A percentile compares a stretch with the other conserved stretches of the same genome.
Evolutionary conservation across 1,140 invertebrate species (phyloP).

Genomic region (Diorhabda sublineata): DNA sequence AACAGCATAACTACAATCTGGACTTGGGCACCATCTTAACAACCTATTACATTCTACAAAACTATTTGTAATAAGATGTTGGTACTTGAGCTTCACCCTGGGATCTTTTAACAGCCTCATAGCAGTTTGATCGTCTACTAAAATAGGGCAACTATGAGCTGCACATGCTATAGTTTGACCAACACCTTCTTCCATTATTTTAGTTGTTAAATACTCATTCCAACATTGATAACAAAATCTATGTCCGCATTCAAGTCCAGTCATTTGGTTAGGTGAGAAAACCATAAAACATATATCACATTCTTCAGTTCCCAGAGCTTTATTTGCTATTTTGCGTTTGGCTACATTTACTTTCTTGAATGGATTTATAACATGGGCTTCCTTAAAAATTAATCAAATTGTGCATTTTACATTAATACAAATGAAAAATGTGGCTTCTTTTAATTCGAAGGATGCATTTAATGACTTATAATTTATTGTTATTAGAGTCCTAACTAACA

Average conservation of each 20-base stretch:
- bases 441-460: too few species aligned
- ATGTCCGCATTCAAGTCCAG: slow-evolving; percentile 68
- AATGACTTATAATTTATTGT: too few species aligned
- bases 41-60: slow-evolving; percentile 73
- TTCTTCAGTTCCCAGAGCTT: slow-evolving; percentile 61
- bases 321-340: slow-evolving; percentile 37
- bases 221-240: slow-evolving; percentile 65
- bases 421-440: too few species aligned
- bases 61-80: slow-evolving; percentile 71
- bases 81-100: slow-evolving; percentile 65
- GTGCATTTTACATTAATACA: too few species aligned
- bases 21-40: slow-evolving; percentile 69
- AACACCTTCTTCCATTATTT: slow-evolving; percentile 68
- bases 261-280: slow-evolving; percentile 54
- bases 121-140: slow-evolving; percentile 67
- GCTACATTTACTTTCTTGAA: slow-evolving; percentile 46
- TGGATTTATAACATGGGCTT: slow-evolving; percentile 65
- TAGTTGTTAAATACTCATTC: slow-evolving; percentile 67
- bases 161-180: slow-evolving; percentile 66
- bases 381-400: slow-evolving; percentile 44
- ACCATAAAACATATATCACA: slow-evolving; percentile 88
- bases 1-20: slow-evolving; percentile 66
- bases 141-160: slow-evolving; percentile 53
- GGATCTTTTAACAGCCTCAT: slow-evolving; percentile 62
- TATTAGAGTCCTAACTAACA: too few species aligned